Percentiles rank a stretch among this genome's conserved stretches.
Evolutionary conservation across 2,888 invertebrate genomes (phyloP).

Genomic region (Nymphalis c-album): DNA sequence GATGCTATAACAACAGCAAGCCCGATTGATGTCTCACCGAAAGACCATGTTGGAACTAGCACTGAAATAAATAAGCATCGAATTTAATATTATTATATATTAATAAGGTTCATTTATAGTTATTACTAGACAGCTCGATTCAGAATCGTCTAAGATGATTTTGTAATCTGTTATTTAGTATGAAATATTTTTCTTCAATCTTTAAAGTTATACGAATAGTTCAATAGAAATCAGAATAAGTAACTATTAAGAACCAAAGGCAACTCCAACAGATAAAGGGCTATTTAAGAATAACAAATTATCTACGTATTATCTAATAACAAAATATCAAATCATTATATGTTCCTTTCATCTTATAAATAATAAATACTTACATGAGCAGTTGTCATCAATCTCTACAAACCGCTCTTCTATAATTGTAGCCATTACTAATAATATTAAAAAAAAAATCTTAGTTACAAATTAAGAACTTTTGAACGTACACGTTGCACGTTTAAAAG

Average conservation of each 20-base stretch:
- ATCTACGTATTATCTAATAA: too few relatives aligned
- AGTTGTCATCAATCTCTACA: neutral
- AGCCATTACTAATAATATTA: neutral
- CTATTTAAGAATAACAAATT: too few relatives aligned
- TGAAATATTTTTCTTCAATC: too few relatives aligned
- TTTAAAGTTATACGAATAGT: too few relatives aligned
- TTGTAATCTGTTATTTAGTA: too few relatives aligned
- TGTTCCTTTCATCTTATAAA: neutral
- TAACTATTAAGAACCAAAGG: too few relatives aligned
- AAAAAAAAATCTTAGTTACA: neutral
- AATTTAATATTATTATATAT: neutral
- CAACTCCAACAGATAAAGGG: too few relatives aligned
- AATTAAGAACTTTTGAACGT: neutral
- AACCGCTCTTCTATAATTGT: neutral
- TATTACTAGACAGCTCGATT: too few relatives aligned
- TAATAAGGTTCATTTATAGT: too few relatives aligned
- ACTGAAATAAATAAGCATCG: conserved; percentile 47
- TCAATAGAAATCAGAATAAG: too few relatives aligned
- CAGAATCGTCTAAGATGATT: too few relatives aligned
- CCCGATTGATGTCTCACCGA: conserved; percentile 53
- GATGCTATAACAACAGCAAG: conserved; percentile 71
- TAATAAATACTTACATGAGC: conserved; percentile 7
- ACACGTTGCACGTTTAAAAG: neutral
- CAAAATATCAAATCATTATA: too few relatives aligned
- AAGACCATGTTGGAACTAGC: conserved; percentile 55